Percentiles rank a stretch among this genome's conserved stretches.
phyloP scores from a whole-genome alignment of 2,797 vertebrate genomes.

The Danio tinwini region DNA sequence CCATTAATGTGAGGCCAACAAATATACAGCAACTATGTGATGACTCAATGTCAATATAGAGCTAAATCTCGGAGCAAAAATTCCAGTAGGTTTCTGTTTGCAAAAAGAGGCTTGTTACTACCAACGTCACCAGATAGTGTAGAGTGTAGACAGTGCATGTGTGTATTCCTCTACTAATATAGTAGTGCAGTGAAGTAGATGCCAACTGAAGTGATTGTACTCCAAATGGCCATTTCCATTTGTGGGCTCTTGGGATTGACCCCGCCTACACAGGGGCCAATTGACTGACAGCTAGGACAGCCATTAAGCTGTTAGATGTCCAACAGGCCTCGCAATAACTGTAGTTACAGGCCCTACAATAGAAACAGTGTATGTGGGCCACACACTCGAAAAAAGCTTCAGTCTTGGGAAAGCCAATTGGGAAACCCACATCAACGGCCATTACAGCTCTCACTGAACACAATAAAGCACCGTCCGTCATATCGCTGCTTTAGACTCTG shows the following conservation, averaged over 20 bases:
- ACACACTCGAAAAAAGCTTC: conserved; percentile 52
- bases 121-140: no score
- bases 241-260: conserved; percentile 36
- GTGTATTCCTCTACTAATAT: not conserved
- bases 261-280: conserved; percentile 60
- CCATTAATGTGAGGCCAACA: no score
- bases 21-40: no score
- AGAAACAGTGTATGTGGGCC: conserved; percentile 48
- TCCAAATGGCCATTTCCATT: conserved; percentile 41
- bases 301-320: conserved; percentile 54
- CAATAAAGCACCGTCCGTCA: conserved; percentile 72
- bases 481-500: conserved; percentile 60
- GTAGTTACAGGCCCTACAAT: conserved; percentile 49
- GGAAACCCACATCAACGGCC: conserved; percentile 44
- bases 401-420: conserved; percentile 67
- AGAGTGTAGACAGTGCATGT: not conserved
- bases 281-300: conserved; percentile 55
- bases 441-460: conserved; percentile 61
- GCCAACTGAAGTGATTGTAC: conserved; percentile 26
- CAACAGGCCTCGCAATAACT: conserved; percentile 42
- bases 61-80: no score
- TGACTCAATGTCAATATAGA: no score
- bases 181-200: conserved; percentile 22
- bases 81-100: no score
- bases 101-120: no score